Percentiles rank a stretch among this genome's conserved stretches.
phyloP scores from a whole-genome alignment of 2,113 vertebrate genomes.

The Sclerurus mexicanus region DNA sequence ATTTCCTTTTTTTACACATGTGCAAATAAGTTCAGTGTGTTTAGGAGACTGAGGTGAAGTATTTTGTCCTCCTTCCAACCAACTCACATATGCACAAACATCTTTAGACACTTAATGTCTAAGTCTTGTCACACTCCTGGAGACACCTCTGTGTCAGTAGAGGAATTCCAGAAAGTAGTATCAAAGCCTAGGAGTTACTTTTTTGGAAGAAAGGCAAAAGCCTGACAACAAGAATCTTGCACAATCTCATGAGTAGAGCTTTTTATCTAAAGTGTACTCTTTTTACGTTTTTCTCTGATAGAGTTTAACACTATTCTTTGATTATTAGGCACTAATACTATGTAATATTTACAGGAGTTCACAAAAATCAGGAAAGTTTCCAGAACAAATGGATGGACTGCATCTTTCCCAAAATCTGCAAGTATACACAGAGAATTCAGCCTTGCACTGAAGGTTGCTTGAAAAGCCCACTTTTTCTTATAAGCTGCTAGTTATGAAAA shows the following conservation, averaged over 20 bases:
- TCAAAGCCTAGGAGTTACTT: neutral
- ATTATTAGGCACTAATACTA: neutral
- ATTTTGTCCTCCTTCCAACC: neutral
- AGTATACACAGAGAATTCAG: neutral
- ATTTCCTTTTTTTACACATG: neutral
- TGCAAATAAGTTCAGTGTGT: neutral
- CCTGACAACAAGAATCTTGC: neutral
- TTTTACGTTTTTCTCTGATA: neutral
- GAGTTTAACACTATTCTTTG: neutral
- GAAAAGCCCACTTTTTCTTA: neutral
- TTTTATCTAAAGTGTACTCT: neutral
- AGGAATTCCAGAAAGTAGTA: neutral
- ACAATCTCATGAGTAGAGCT: neutral
- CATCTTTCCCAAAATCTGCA: neutral
- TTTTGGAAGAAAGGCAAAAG: neutral
- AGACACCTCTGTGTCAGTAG: neutral
- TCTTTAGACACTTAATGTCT: neutral
- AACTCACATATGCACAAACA: fast-evolving
- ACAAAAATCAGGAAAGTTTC: neutral
- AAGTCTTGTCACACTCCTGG: neutral
- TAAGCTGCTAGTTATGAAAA: neutral
- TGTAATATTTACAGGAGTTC: neutral
- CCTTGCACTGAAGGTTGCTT: neutral
- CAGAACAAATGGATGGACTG: neutral
- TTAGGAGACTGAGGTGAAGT: neutral